These are phyloP conservation scores for Clinocottus analis DNA, from an alignment of 2,113 vertebrate genomes.

Conservation along the genomic window DNA sequence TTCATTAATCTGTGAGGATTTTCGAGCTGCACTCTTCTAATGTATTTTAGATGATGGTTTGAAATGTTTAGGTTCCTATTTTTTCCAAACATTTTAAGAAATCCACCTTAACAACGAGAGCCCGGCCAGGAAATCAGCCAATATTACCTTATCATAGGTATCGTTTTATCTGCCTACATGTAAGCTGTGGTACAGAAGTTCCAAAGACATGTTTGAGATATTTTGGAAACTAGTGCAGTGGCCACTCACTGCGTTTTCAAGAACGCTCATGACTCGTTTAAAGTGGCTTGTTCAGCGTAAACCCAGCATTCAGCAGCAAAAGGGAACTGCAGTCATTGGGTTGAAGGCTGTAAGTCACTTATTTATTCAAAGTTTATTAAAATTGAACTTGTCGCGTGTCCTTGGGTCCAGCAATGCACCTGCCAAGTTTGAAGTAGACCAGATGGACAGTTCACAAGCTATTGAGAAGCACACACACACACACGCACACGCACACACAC, in stretches of 20 bases:
- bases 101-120: slow-evolving; percentile 9
- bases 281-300: not conserved
- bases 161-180: not conserved
- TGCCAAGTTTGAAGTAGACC: too few relatives aligned
- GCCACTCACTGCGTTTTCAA: not conserved
- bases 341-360: not conserved
- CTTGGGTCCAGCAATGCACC: not conserved
- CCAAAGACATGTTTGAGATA: slow-evolving; percentile 28
- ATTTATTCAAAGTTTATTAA: not conserved
- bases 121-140: not conserved
- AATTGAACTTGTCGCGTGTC: not conserved
- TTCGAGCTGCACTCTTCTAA: not conserved
- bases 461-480: not conserved
- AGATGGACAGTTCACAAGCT: too few relatives aligned
- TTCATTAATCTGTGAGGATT: not conserved
- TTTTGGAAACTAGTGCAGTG: not conserved
- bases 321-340: not conserved
- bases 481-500: too few relatives aligned
- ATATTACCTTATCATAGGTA: not conserved
- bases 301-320: not conserved
- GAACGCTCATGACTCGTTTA: not conserved
- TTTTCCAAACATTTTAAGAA: not conserved
- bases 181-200: not conserved
- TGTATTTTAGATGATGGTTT: slow-evolving; percentile 5
- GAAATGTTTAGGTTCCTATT: not conserved